phyloP scores from a whole-genome alignment of 92 coral and sea anemone genomes.

The Paramuricea clavata region DNA sequence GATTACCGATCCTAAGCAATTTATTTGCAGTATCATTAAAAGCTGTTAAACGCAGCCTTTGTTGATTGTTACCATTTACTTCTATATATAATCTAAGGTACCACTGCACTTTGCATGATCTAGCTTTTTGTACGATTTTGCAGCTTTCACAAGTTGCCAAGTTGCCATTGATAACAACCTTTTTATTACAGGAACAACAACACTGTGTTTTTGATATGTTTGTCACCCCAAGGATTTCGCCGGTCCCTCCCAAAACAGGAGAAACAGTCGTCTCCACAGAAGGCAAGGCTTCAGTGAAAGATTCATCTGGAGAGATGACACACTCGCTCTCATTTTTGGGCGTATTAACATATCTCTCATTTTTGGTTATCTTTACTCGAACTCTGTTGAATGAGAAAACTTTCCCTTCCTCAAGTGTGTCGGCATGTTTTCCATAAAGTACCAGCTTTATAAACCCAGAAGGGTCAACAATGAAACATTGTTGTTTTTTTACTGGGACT shows the following conservation, averaged over 20 bases:
- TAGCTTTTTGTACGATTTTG: slow-evolving; percentile 54
- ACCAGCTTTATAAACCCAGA: slow-evolving; percentile 56
- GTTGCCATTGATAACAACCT: slow-evolving; percentile 55
- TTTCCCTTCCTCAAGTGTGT: slow-evolving; percentile 61
- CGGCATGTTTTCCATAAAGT: slow-evolving; percentile 53
- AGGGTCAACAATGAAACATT: slow-evolving; percentile 65
- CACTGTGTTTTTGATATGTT: slow-evolving; percentile 39
- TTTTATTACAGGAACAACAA: slow-evolving; percentile 62
- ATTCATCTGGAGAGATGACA: slow-evolving; percentile 47
- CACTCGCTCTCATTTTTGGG: slow-evolving; percentile 44
- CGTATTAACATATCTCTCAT: slow-evolving; percentile 55
- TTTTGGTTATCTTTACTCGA: slow-evolving; percentile 55
- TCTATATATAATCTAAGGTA: slow-evolving; percentile 1
- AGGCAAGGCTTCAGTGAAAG: slow-evolving; percentile 55
- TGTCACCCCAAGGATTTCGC: slow-evolving; percentile 51
- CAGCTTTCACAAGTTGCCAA: slow-evolving; percentile 63
- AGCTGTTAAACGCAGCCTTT: background rate
- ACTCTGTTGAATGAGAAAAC: slow-evolving; percentile 69
- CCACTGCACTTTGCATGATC: slow-evolving; percentile 57
- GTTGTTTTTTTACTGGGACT: slow-evolving; percentile 63
- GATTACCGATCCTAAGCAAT: slow-evolving; percentile 41
- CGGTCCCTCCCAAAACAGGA: slow-evolving; percentile 41
- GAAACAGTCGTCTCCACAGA: slow-evolving; percentile 44
- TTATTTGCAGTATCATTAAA: slow-evolving; percentile 53
- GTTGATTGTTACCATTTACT: background rate